These are phyloP conservation scores for Myiotriccus ornatus DNA, from an alignment of 2,797 vertebrate genomes.

Conservation along the genomic window DNA sequence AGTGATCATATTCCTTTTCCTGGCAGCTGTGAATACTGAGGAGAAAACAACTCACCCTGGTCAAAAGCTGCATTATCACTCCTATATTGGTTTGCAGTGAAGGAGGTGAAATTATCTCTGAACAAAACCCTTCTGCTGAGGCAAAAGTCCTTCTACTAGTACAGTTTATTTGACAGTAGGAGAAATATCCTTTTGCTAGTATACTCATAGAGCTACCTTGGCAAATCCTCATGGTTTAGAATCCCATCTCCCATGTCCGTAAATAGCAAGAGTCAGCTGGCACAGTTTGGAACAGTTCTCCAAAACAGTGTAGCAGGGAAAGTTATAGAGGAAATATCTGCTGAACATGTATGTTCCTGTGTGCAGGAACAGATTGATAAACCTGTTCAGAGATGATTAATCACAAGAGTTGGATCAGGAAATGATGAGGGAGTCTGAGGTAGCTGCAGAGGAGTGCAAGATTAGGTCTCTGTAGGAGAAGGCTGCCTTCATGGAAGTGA, in stretches of 20 bases:
- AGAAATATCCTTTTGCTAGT: constrained; percentile 43
- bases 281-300: constrained; percentile 21
- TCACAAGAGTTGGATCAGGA: not conserved
- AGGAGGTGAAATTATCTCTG: not conserved
- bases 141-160: not conserved
- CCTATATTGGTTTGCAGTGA: not conserved
- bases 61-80: not conserved
- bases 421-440: not conserved
- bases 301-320: constrained; percentile 34
- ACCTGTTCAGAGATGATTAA: constrained; percentile 8
- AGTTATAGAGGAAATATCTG: not conserved
- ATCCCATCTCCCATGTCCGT: constrained; percentile 44
- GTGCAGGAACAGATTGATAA: not conserved
- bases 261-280: constrained; percentile 57
- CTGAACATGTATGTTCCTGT: constrained; percentile 20
- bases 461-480: not conserved
- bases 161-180: constrained; percentile 4
- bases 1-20: not conserved
- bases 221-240: constrained; percentile 16
- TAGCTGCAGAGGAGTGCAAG: not conserved
- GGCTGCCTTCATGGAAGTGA: not conserved
- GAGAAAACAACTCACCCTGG: not conserved
- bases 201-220: constrained; percentile 25
- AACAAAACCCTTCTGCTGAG: not conserved
- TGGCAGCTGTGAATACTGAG: not conserved